Conservation (phyloP, 2,797 vertebrate species). For the Bradypodion pumilum region DNA sequence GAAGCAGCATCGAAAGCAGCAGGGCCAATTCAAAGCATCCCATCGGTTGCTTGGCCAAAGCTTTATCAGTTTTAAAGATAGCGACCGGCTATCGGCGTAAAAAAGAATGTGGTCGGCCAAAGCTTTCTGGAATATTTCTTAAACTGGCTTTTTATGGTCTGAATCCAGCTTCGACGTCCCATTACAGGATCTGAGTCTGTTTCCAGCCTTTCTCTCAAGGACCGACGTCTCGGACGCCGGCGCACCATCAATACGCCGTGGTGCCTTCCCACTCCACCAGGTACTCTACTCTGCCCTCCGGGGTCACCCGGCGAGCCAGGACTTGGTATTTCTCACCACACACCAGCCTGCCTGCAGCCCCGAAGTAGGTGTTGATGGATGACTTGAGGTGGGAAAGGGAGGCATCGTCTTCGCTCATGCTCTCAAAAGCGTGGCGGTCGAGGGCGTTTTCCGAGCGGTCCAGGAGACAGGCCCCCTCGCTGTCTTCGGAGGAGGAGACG, state of each 20-base stretch:
- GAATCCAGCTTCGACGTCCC: neutral
- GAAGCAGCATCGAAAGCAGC: slow-evolving; percentile 7
- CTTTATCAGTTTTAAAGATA: too few species aligned
- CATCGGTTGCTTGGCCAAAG: neutral
- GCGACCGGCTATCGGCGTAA: neutral
- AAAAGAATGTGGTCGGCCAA: neutral
- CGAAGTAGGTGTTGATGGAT: slow-evolving; percentile 93
- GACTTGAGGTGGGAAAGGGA: slow-evolving; percentile 91
- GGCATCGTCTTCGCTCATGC: slow-evolving; percentile 85
- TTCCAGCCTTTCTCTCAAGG: slow-evolving; percentile 27
- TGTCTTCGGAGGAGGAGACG: slow-evolving; percentile 63
- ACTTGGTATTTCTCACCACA: slow-evolving; percentile 94
- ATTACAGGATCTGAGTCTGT: neutral
- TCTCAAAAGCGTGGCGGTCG: slow-evolving; percentile 84
- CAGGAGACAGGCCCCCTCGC: slow-evolving; percentile 56
- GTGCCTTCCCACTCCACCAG: slow-evolving; percentile 95
- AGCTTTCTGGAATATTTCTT: neutral
- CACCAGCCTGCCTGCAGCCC: slow-evolving; percentile 86
- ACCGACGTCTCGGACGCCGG: too few species aligned
- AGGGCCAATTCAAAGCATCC: too few species aligned
- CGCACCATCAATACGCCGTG: slow-evolving; percentile 83
- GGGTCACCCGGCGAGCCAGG: slow-evolving; percentile 88
- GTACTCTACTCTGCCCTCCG: slow-evolving; percentile 94
- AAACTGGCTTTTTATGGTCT: neutral
- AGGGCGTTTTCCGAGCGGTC: slow-evolving; percentile 75